A percentile compares a stretch with the other conserved stretches of the same genome.
Evolutionary conservation across 2,113 vertebrate species (phyloP).

Genomic region (Rhineura floridana): DNA sequence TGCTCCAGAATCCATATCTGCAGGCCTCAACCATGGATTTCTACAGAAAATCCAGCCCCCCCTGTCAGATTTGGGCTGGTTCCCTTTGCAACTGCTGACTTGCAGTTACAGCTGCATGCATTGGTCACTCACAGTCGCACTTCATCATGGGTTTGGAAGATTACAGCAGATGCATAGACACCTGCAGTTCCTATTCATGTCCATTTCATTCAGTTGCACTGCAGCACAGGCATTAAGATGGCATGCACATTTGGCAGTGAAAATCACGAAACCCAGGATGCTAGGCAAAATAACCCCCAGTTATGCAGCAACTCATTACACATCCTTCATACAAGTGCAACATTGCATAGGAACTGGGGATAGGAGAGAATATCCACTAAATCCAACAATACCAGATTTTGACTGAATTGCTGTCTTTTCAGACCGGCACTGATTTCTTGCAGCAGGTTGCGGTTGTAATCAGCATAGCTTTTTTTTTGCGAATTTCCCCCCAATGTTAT

Average conservation of each 20-base stretch:
- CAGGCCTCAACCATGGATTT: neutral
- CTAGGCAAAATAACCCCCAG: neutral
- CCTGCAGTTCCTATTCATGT: neutral
- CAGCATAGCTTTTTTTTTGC: too few species aligned
- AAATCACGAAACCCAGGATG: neutral
- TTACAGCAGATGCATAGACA: neutral
- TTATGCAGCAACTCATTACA: neutral
- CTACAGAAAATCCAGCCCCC: neutral
- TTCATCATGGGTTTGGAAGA: neutral
- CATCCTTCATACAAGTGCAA: neutral
- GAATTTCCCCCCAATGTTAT: too few species aligned
- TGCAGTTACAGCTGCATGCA: neutral
- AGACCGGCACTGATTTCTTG: too few species aligned
- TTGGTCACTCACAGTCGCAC: too few species aligned
- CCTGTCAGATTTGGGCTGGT: neutral
- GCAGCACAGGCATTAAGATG: neutral
- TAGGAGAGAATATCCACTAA: too few species aligned
- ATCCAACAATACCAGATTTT: too few species aligned
- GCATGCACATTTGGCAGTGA: neutral
- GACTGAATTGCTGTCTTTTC: too few species aligned
- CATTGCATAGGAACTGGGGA: neutral
- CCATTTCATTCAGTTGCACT: neutral
- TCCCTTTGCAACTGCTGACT: neutral
- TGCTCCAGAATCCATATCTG: neutral
- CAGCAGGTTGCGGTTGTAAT: too few species aligned